phyloP scores from a whole-genome alignment of 1,140 invertebrate genomes.

The Dendroctonus valens region DNA sequence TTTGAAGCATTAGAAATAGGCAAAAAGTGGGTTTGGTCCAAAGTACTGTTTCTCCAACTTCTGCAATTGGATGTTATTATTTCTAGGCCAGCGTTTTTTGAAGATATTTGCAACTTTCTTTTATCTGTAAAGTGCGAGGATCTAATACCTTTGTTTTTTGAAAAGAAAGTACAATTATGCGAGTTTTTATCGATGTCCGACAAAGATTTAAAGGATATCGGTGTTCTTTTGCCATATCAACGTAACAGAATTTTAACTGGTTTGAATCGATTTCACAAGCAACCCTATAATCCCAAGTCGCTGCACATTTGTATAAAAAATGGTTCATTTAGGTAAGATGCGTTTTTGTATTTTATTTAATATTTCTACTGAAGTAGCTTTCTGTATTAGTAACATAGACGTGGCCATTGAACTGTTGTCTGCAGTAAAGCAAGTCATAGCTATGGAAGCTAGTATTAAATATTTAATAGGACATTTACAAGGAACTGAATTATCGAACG shows the following conservation, averaged over 20 bases:
- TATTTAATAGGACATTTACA: slow-evolving; percentile 38
- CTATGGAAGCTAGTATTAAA: slow-evolving; percentile 43
- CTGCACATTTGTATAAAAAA: slow-evolving; percentile 36
- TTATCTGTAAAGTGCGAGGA: slow-evolving; percentile 46
- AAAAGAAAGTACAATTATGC: slow-evolving; percentile 47
- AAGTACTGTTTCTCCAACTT: slow-evolving; percentile 1
- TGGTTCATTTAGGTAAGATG: slow-evolving; percentile 33
- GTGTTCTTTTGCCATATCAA: slow-evolving; percentile 50
- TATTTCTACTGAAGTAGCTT: neutral
- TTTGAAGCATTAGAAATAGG: slow-evolving; percentile 22
- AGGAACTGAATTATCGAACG: slow-evolving; percentile 15
- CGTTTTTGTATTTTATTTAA: neutral
- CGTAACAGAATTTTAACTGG: slow-evolving; percentile 50
- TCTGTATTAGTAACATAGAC: slow-evolving; percentile 40
- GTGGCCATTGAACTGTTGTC: slow-evolving; percentile 38
- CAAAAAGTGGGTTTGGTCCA: slow-evolving; percentile 13
- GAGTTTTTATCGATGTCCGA: slow-evolving; percentile 52
- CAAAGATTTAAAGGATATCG: slow-evolving; percentile 46
- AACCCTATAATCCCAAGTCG: slow-evolving; percentile 41
- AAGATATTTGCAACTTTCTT: slow-evolving; percentile 50
- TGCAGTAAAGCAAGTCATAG: slow-evolving; percentile 40
- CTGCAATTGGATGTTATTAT: neutral
- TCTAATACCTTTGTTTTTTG: slow-evolving; percentile 47
- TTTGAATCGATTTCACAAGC: slow-evolving; percentile 49
- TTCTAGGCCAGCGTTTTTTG: slow-evolving; percentile 52